Conservation (phyloP, 2,113 vertebrate species). For the Peromyscus californicus region DNA sequence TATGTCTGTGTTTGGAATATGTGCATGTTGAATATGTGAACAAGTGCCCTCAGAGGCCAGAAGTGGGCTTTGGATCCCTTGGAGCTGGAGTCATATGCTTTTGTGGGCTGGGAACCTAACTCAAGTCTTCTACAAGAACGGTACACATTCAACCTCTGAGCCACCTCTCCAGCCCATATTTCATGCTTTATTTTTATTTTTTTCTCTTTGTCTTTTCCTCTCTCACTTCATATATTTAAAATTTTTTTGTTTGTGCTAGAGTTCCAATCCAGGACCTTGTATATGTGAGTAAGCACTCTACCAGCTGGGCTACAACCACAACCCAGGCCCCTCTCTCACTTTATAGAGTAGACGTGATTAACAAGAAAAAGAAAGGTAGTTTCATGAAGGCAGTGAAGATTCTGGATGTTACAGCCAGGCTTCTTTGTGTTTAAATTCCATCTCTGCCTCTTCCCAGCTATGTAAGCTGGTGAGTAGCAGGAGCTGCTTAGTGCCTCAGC, state of each 20-base stretch:
- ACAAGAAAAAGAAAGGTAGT: neutral
- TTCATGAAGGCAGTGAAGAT: neutral
- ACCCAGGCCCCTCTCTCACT: neutral
- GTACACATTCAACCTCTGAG: neutral
- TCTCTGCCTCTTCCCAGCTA: neutral
- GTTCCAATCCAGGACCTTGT: neutral
- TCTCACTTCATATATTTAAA: neutral
- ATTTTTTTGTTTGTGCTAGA: neutral
- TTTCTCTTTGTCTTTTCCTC: neutral
- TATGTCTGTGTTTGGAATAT: neutral
- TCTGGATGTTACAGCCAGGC: neutral
- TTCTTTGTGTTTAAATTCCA: neutral
- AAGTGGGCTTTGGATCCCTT: neutral
- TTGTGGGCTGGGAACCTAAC: neutral
- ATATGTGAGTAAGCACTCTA: neutral
- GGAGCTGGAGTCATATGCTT: neutral
- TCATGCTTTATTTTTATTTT: neutral
- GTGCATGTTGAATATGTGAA: neutral
- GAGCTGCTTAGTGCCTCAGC: neutral
- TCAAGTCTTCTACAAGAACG: neutral
- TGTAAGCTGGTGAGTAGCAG: neutral
- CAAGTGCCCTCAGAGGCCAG: neutral
- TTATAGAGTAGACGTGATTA: neutral
- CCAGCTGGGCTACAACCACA: neutral
- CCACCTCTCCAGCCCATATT: neutral